A percentile compares a stretch with the other conserved stretches of the same genome.
These are phyloP conservation scores for Mormyrops boulengeri DNA, from an alignment of 2,797 vertebrate species.

Conservation along the genomic window DNA sequence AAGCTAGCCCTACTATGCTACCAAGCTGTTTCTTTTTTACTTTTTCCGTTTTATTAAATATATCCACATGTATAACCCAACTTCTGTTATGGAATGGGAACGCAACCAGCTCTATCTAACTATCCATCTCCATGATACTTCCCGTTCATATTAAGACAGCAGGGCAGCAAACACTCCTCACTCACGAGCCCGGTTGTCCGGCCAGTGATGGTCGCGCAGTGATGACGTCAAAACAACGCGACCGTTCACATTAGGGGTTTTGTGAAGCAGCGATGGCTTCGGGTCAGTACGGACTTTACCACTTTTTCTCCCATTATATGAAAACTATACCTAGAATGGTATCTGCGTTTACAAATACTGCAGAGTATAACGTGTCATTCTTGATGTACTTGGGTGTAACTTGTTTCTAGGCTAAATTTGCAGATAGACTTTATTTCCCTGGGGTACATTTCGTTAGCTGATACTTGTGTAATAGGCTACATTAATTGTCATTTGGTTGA, in stretches of 20 bases:
- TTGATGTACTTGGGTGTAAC: not conserved
- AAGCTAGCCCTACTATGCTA: not conserved
- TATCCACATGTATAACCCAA: not conserved
- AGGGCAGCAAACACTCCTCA: not conserved
- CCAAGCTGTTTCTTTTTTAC: not conserved
- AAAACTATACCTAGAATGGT: not conserved
- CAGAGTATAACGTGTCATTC: not conserved
- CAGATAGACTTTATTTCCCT: not conserved
- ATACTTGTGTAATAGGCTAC: not conserved
- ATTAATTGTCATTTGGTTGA: not conserved
- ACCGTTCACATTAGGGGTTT: not conserved
- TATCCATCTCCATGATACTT: not conserved
- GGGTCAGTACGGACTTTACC: conserved; percentile 24
- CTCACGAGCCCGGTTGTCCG: not conserved
- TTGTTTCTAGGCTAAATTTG: not conserved
- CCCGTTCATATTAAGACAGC: conserved; percentile 1
- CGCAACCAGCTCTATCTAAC: not conserved
- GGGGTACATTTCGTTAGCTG: not conserved
- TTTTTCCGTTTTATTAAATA: not conserved
- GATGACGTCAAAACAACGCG: conserved; percentile 8
- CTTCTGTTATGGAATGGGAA: not conserved
- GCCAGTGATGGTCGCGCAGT: conserved; percentile 5
- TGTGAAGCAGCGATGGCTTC: conserved; percentile 33
- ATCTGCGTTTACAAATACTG: not conserved
- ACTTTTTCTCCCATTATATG: not conserved